Conservation (phyloP, 2,797 vertebrate species). For the Chloroceryle amazona region DNA sequence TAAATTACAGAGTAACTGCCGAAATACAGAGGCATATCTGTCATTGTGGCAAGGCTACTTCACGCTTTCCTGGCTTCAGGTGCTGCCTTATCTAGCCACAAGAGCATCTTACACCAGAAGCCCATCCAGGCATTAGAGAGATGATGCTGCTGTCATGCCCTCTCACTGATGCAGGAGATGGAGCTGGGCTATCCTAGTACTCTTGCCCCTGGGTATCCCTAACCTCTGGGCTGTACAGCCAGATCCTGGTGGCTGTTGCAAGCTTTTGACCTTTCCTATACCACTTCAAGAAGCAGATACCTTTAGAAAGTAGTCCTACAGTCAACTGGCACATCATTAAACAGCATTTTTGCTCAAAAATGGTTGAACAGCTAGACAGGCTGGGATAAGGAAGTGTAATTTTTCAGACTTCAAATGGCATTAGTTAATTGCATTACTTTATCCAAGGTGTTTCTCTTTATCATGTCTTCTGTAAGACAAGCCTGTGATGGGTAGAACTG, state of each 20-base stretch:
- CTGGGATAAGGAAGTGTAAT: neutral
- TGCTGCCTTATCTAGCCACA: neutral
- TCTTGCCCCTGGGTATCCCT: neutral
- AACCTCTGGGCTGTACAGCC: neutral
- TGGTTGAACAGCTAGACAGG: neutral
- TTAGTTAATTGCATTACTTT: constrained; percentile 33
- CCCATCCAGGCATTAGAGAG: neutral
- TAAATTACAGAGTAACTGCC: neutral
- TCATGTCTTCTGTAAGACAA: neutral
- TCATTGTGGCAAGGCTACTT: neutral
- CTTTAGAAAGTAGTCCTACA: neutral
- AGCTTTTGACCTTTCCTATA: neutral
- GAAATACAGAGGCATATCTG: neutral
- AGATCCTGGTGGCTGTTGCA: neutral
- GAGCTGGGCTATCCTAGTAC: neutral
- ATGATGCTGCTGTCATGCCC: rapidly evolving
- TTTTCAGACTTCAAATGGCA: constrained; percentile 39
- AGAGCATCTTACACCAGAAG: neutral
- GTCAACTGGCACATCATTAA: neutral
- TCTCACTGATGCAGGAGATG: neutral
- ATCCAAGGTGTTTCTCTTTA: neutral
- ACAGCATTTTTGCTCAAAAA: neutral
- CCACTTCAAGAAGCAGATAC: neutral
- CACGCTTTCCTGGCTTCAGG: neutral
- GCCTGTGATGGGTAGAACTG: constrained; percentile 4